phyloP scores from a whole-genome alignment of 2,113 vertebrate species.

The Pseudorectes ferrugineus region DNA sequence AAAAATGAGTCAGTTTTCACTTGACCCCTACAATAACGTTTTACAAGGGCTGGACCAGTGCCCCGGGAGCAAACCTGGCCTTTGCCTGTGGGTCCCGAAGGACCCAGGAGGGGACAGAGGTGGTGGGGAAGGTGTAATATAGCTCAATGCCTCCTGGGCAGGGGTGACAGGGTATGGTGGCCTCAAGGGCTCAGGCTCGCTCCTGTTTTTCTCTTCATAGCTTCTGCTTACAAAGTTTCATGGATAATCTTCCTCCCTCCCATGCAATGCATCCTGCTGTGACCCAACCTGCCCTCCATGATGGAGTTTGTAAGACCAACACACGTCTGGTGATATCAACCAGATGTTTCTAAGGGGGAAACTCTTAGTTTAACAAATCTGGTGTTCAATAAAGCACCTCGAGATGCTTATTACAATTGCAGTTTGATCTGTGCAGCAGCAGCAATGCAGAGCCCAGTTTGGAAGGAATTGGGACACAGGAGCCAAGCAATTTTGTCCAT shows the following conservation, averaged over 20 bases:
- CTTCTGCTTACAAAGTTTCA: neutral
- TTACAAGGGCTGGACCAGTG: neutral
- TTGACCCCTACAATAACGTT: neutral
- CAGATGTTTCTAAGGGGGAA: neutral
- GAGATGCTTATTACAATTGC: neutral
- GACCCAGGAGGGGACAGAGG: neutral
- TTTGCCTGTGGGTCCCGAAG: neutral
- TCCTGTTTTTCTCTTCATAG: neutral
- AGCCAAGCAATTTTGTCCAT: neutral
- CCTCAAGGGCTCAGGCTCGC: accelerated
- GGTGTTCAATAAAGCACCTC: neutral
- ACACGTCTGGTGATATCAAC: neutral
- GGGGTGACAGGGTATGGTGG: neutral
- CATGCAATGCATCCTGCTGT: neutral
- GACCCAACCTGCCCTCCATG: neutral
- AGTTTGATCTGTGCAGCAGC: neutral
- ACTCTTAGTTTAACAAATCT: neutral
- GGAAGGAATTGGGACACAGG: neutral
- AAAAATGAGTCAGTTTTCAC: slow-evolving; percentile 9
- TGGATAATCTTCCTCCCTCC: neutral
- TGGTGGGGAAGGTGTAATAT: neutral
- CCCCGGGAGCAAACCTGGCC: neutral
- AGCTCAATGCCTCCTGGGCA: neutral
- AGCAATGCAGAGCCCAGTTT: neutral
- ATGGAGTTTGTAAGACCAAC: neutral